A percentile compares a stretch with the other conserved stretches of the same genome.
Conservation (phyloP, 1,140 invertebrate species). For the Diuraphis noxia region DNA sequence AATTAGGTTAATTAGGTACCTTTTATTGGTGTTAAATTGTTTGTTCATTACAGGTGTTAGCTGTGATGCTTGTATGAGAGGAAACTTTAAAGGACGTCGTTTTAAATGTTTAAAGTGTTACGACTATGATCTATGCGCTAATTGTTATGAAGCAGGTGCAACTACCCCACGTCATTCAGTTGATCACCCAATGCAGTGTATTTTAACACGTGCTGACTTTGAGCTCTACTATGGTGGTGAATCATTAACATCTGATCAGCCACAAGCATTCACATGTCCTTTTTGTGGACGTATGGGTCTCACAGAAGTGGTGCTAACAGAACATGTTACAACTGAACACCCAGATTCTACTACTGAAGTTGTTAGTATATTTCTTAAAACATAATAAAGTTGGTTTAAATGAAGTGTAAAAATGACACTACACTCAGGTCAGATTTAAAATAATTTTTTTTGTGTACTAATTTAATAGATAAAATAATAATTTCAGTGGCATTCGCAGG, state of each 20-base stretch:
- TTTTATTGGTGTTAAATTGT: not conserved
- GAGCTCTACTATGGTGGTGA: slow-evolving; percentile 96
- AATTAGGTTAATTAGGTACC: not conserved
- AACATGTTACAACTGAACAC: slow-evolving; percentile 90
- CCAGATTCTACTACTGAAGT: slow-evolving; percentile 84
- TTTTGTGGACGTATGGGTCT: slow-evolving; percentile 96
- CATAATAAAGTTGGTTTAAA: not conserved
- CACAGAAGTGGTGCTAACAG: slow-evolving; percentile 86
- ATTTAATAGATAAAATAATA: not conserved
- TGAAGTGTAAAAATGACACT: not conserved
- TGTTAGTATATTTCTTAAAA: slow-evolving; percentile 63
- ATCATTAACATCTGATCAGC: slow-evolving; percentile 80
- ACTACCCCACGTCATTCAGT: slow-evolving; percentile 89
- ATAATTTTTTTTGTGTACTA: not conserved
- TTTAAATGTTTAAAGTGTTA: slow-evolving; percentile 99
- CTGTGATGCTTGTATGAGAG: slow-evolving; percentile 98
- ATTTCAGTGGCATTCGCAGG: no score
- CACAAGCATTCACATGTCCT: slow-evolving; percentile 94
- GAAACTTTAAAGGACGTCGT: slow-evolving; percentile 93
- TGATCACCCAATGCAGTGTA: slow-evolving; percentile 98
- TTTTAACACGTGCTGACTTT: slow-evolving; percentile 94
- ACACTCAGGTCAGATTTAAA: not conserved
- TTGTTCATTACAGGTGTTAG: slow-evolving; percentile 79
- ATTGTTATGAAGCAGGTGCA: slow-evolving; percentile 92
- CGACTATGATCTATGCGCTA: slow-evolving; percentile 97